Evolutionary conservation across 1,140 invertebrate genomes (phyloP).

Genomic region (Pectinophora gossypiella): DNA sequence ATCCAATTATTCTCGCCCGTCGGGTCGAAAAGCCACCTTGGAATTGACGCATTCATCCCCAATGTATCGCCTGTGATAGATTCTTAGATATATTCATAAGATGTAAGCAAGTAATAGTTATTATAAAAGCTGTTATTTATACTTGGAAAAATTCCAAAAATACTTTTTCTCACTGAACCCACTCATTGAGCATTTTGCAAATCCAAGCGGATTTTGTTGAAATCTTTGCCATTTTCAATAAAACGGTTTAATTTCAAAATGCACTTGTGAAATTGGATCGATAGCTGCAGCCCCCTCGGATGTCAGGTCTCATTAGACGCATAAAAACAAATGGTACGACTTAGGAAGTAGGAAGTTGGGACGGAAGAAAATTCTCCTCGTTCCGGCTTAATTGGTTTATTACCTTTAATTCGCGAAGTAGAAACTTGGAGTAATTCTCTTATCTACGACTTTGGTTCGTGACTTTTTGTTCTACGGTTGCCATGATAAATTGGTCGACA

Average conservation of each 20-base stretch:
- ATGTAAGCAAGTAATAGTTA: no score
- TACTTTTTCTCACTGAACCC: no score
- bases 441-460: neutral
- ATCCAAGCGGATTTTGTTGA: no score
- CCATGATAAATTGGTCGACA: no score
- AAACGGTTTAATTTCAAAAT: no score
- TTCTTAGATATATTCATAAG: no score
- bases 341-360: neutral
- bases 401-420: constrained; percentile 2
- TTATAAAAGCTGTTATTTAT: no score
- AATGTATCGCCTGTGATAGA: neutral
- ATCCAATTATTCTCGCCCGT: constrained; percentile 49
- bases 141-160: no score
- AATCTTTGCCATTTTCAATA: no score
- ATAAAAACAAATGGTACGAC: constrained; percentile 15
- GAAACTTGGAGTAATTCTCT: neutral
- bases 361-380: neutral
- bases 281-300: neutral
- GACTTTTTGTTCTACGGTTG: no score
- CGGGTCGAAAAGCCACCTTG: constrained; percentile 16
- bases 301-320: constrained; percentile 18
- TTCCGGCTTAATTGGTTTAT: constrained; percentile 5
- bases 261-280: neutral
- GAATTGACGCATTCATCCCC: neutral
- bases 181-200: no score